Conservation (phyloP, 2,888 invertebrate genomes). For the Girardia tigrina region DNA sequence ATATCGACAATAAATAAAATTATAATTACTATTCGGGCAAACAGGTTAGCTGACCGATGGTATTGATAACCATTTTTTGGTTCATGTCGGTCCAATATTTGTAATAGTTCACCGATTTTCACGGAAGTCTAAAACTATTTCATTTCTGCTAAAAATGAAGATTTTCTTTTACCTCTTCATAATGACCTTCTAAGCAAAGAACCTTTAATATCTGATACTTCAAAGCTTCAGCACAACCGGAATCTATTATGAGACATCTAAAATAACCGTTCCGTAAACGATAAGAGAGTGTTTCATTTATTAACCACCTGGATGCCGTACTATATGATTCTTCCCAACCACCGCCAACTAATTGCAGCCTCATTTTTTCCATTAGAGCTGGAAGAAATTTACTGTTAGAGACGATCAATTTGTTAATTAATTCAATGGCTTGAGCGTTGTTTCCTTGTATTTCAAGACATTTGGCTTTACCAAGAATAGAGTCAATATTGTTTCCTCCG, state of each 20-base stretch:
- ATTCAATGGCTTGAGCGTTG: constrained; percentile 62
- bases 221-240: constrained; percentile 63
- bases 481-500: constrained; percentile 38
- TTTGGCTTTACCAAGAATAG: constrained; percentile 65
- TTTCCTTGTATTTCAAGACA: constrained; percentile 63
- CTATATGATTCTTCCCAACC: constrained; percentile 80
- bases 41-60: constrained; percentile 59
- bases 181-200: constrained; percentile 65
- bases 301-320: constrained; percentile 56
- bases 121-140: constrained; percentile 11
- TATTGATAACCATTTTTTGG: constrained; percentile 63
- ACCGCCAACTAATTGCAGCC: constrained; percentile 65
- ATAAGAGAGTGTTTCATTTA: neutral
- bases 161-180: constrained; percentile 54
- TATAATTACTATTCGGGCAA: constrained; percentile 58
- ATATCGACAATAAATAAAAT: no score
- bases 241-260: constrained; percentile 61
- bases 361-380: constrained; percentile 73
- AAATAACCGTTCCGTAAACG: constrained; percentile 13
- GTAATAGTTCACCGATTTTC: constrained; percentile 58
- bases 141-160: no score
- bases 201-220: constrained; percentile 59
- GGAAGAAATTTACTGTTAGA: constrained; percentile 64
- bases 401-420: constrained; percentile 67
- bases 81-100: constrained; percentile 61